A percentile compares a stretch with the other conserved stretches of the same genome.
These are phyloP conservation scores for Dolichomitus sp. DNA, from an alignment of 2,888 invertebrate species.

Conservation along the genomic window DNA sequence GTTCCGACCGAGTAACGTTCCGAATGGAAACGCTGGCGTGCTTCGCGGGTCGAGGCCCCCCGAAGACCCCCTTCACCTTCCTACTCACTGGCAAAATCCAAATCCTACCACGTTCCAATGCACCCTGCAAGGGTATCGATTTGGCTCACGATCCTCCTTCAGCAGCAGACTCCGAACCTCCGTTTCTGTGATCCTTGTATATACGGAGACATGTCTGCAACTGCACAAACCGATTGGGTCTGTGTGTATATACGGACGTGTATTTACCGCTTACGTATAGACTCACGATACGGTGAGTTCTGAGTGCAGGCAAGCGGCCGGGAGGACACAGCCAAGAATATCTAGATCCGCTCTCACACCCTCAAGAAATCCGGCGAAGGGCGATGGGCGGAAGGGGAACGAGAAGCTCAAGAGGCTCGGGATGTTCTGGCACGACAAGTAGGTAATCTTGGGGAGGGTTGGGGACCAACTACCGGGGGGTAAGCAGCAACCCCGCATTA, in stretches of 20 bases:
- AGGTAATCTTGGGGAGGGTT: conserved; percentile 31
- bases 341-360: conserved; percentile 12
- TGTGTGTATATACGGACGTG: neutral
- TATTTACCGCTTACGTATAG: neutral
- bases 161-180: neutral
- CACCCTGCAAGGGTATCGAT: conserved; percentile 46
- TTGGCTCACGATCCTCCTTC: conserved; percentile 24
- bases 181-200: neutral
- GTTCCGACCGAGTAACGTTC: conserved; percentile 72
- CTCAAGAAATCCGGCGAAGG: conserved; percentile 16
- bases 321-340: conserved; percentile 19
- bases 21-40: conserved; percentile 75
- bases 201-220: neutral
- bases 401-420: conserved; percentile 12
- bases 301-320: neutral
- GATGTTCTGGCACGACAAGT: conserved; percentile 35
- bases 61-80: conserved; percentile 9
- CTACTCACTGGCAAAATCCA: conserved; percentile 30
- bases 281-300: neutral
- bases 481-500: conserved; percentile 10
- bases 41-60: conserved; percentile 48
- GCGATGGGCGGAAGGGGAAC: neutral
- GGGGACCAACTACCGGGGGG: neutral
- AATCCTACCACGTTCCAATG: conserved; percentile 15
- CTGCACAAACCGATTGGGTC: neutral